Evolutionary conservation across 2,113 vertebrate species (phyloP).

Genomic region (Zapornia atra): DNA sequence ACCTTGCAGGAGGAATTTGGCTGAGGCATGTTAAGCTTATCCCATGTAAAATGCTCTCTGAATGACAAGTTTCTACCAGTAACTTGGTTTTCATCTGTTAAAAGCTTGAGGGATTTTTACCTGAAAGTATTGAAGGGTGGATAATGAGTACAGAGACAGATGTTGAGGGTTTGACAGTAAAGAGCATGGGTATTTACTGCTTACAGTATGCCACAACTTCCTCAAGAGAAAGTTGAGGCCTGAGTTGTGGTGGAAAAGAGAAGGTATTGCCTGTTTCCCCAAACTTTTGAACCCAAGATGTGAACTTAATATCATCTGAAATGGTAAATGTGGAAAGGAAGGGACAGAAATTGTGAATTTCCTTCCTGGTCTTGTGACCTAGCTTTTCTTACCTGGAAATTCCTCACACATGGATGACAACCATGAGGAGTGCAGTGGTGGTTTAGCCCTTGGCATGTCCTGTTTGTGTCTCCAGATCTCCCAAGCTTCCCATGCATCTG

Average conservation of each 20-base stretch:
- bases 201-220: not conserved
- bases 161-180: not conserved
- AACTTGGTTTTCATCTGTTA: not conserved
- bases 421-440: constrained; percentile 8
- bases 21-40: not conserved
- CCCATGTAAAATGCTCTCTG: not conserved
- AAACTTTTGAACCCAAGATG: not conserved
- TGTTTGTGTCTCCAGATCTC: not conserved
- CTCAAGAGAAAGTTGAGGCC: not conserved
- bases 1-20: not conserved
- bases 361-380: not conserved
- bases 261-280: not conserved
- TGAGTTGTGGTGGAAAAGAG: not conserved
- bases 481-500: not conserved
- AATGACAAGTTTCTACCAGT: not conserved
- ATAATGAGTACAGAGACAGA: not conserved
- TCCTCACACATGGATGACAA: not conserved
- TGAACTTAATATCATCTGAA: not conserved
- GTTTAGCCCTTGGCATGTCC: not conserved
- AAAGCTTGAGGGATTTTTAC: not conserved
- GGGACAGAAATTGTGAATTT: not conserved
- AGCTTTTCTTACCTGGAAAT: not conserved
- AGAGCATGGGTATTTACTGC: not conserved
- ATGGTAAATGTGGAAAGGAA: not conserved
- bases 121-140: not conserved